Conservation (phyloP, 2,888 invertebrate species). For the Hofmannophila pseudospretella region DNA sequence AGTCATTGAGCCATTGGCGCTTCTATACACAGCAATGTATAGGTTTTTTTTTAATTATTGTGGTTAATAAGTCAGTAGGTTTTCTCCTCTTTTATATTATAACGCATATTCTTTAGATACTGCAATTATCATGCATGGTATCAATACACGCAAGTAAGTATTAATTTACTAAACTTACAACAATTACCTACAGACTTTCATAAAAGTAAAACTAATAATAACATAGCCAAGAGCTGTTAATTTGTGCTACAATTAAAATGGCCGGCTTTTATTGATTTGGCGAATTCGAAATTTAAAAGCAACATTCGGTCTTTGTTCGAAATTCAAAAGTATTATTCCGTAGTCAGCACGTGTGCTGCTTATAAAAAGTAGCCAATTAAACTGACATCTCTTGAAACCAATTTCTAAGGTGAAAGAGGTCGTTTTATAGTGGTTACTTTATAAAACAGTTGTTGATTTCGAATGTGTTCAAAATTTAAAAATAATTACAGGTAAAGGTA, state of each 20-base stretch:
- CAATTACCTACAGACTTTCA: constrained; percentile 23
- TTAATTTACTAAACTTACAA: constrained; percentile 20
- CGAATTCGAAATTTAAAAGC: constrained; percentile 27
- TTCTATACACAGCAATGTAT: too few relatives aligned
- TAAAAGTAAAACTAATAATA: constrained; percentile 46
- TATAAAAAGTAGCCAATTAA: constrained; percentile 45
- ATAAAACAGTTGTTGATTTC: constrained; percentile 60
- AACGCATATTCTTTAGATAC: too few relatives aligned
- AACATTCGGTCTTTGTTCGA: constrained; percentile 42
- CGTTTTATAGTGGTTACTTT: constrained; percentile 33
- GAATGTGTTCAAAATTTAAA: constrained; percentile 33
- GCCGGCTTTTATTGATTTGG: constrained; percentile 44
- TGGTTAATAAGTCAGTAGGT: too few relatives aligned
- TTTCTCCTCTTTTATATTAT: too few relatives aligned
- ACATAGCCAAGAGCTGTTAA: constrained; percentile 52
- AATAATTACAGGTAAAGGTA: constrained; percentile 43
- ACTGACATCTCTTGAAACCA: neutral
- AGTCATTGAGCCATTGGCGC: too few relatives aligned
- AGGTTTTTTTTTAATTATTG: too few relatives aligned
- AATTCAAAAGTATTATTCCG: constrained; percentile 56
- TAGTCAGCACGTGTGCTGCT: constrained; percentile 44
- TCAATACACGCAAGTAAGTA: neutral
- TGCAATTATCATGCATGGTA: too few relatives aligned
- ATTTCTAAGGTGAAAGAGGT: constrained; percentile 18
- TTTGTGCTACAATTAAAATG: constrained; percentile 46